Conservation (phyloP, 2,888 invertebrate species). For the Helicoverpa assulta region DNA sequence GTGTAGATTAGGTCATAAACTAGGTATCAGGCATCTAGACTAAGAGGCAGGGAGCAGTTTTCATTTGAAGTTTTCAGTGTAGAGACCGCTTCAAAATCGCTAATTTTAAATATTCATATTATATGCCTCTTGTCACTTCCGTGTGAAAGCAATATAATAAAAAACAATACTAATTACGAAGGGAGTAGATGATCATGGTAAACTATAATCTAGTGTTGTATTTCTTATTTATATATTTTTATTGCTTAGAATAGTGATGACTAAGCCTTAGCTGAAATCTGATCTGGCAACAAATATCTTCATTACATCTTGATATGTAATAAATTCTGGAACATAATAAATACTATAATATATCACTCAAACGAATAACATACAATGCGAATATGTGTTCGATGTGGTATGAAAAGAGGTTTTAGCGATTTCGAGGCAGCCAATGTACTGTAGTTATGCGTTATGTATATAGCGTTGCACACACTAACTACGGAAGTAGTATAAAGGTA, state of each 20-base stretch:
- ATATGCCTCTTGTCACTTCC: conserved; percentile 11
- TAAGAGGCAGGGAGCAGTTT: conserved; percentile 51
- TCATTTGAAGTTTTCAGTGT: conserved; percentile 69
- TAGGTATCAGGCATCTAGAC: conserved; percentile 51
- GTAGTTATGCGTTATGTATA: conserved; percentile 71
- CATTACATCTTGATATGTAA: conserved; percentile 10
- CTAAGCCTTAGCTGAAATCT: conserved; percentile 3
- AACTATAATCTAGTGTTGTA: too few relatives aligned
- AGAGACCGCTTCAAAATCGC: conserved; percentile 70
- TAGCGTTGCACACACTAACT: conserved; percentile 80
- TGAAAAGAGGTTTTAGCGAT: conserved; percentile 66
- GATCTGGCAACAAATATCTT: too few relatives aligned
- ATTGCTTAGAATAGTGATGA: not conserved
- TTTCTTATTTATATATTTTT: not conserved
- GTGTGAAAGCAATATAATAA: not conserved
- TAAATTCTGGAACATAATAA: conserved; percentile 20
- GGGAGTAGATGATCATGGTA: not conserved
- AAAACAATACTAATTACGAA: not conserved
- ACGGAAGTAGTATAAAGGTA: conserved; percentile 74
- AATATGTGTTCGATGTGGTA: conserved; percentile 52
- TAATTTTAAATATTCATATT: conserved; percentile 37
- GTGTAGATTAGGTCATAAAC: conserved; percentile 39
- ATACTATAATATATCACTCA: conserved; percentile 45
- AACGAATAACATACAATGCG: conserved; percentile 58
- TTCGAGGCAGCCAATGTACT: conserved; percentile 70